phyloP scores from a whole-genome alignment of 2,888 invertebrate species.

The Sialis lutaria region DNA sequence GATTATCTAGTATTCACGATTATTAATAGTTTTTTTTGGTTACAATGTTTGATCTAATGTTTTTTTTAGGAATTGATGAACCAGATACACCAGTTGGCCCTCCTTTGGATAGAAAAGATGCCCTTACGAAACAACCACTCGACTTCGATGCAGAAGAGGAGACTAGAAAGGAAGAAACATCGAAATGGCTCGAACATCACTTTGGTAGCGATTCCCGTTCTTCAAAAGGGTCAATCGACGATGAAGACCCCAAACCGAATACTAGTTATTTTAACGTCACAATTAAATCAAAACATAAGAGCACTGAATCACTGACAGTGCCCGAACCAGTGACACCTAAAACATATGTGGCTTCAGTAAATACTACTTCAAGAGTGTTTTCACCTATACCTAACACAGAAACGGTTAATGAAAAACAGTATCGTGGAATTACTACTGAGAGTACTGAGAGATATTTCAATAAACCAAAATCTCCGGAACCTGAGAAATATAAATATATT shows the following conservation, averaged over 20 bases:
- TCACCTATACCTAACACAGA: conserved; percentile 23
- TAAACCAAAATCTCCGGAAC: neutral
- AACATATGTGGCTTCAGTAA: conserved; percentile 13
- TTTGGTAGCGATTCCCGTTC: conserved; percentile 75
- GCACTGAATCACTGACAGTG: conserved; percentile 22
- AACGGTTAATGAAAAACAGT: conserved; percentile 23
- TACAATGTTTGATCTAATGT: neutral
- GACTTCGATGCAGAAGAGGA: conserved; percentile 80
- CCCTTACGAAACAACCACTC: conserved; percentile 59
- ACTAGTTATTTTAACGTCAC: conserved; percentile 63
- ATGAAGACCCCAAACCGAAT: conserved; percentile 40
- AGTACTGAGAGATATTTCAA: conserved; percentile 47
- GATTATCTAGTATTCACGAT: neutral
- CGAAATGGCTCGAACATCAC: conserved; percentile 81
- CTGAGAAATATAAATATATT: neutral
- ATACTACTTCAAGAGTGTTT: conserved; percentile 6
- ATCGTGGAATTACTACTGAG: conserved; percentile 59
- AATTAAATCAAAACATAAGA: conserved; percentile 44
- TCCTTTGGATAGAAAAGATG: conserved; percentile 56
- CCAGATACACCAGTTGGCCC: conserved; percentile 9
- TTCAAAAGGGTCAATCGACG: conserved; percentile 50
- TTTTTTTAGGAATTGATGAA: conserved; percentile 1
- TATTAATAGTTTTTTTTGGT: neutral
- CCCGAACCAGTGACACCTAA: conserved; percentile 10
- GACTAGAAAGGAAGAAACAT: conserved; percentile 75